phyloP scores from a whole-genome alignment of 2,888 invertebrate species.

The Pyralis farinalis region DNA sequence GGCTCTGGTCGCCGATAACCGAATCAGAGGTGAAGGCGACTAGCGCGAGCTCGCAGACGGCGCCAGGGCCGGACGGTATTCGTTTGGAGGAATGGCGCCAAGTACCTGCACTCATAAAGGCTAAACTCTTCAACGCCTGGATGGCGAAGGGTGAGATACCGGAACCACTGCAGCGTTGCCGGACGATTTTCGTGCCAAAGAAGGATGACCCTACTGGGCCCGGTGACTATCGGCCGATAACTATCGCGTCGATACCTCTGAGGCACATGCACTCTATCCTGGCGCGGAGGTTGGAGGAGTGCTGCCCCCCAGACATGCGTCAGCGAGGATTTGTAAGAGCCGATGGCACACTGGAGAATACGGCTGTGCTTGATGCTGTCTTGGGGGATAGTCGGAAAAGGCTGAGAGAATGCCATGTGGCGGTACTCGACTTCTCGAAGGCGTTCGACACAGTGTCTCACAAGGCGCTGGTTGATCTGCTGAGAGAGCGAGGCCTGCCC shows the following conservation, averaged over 20 bases:
- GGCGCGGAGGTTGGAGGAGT: slow-evolving; percentile 20
- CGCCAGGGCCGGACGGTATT: neutral
- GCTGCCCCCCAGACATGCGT: slow-evolving; percentile 25
- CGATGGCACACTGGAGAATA: slow-evolving; percentile 45
- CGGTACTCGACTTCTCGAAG: neutral
- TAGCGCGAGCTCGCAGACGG: neutral
- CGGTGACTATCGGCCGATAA: too few relatives aligned
- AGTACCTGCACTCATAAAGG: neutral
- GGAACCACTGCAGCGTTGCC: neutral
- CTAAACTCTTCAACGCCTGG: neutral
- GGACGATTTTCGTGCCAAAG: slow-evolving; percentile 27
- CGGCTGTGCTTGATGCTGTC: slow-evolving; percentile 2
- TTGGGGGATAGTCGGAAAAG: neutral
- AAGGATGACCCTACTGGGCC: too few relatives aligned
- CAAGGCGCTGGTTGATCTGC: neutral
- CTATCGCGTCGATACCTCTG: slow-evolving; percentile 15
- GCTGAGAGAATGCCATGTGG: neutral
- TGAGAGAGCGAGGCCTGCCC: neutral
- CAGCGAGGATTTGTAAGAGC: slow-evolving; percentile 29
- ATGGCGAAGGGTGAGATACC: neutral
- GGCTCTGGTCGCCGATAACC: neutral
- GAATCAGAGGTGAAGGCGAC: neutral
- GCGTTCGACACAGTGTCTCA: too few relatives aligned
- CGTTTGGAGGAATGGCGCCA: neutral
- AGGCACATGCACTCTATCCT: slow-evolving; percentile 28